Evolutionary conservation across 2,888 invertebrate species (phyloP), one percentile per base, ranked within the genome.

Genomic region (Xanthia togata): DNA sequence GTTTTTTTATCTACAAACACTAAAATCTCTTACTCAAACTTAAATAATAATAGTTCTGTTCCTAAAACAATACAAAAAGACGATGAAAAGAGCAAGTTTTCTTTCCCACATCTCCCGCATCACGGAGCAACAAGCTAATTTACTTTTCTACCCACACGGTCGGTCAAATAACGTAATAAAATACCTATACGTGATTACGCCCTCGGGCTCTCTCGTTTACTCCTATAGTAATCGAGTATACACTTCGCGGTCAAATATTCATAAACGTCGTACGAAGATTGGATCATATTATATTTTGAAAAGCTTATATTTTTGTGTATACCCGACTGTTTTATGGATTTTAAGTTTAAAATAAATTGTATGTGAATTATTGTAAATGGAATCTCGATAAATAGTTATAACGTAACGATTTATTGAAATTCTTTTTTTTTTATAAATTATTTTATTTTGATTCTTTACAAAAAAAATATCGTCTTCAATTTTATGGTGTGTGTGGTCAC

Each of bases 181-280:
- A 84, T 84, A 86, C 84, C 86, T 86, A 84, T 81, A 84, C 74
- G 68, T 77, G 84, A 85, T 85, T 79, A 83, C 72, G 67, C 72
- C 73, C 85, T 62, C 73, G 31, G 81, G 86, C 72, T 78, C 57
- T 41, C 74, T 77, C 83, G 76, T 86, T 81, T 76, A 81, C 76
- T 81, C 50, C 63, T 71, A 75, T 60, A 78, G 74, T 75, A 83
- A 76, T 84, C 59, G 78, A 78, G 84, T 83, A 76, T 75, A 81
- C 73, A 73, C 72, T 53, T 72, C 55, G 74, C 62, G 41, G 76
- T 81, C 78, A 78, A 83, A 85, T 86, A 81, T 86, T 83, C 78
- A 85, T 85, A 83, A 86, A 76, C 71, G 67, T 83, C 68, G 76
- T 79, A 64, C 8, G 55, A 60, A 79, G 72, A 86, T 76, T 74